Evolutionary conservation across 2,113 vertebrate genomes (phyloP), one percentile per base, ranked within the genome.

Genomic region (Holacanthus passer): DNA sequence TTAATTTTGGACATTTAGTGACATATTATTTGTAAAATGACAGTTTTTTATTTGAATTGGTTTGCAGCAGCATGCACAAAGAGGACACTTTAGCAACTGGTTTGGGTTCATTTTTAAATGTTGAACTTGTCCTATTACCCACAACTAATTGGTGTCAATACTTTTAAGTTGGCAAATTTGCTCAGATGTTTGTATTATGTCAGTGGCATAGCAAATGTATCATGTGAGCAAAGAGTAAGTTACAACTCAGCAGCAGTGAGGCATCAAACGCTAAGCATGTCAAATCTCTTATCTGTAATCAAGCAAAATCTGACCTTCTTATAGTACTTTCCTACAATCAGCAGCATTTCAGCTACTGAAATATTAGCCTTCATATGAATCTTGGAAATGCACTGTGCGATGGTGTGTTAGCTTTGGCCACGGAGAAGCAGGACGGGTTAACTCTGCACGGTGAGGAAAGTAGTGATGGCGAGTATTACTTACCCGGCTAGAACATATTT

Each of bases 401-500:
- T 92, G 93, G 83, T 8, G 90, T 13, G 0, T 39, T 73, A 3
- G 12, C 67, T 77, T 65, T 17, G 29, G 82, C 66, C 75, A 89
- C 19, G 3, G 59, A 83, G 55, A 86, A 91, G 93, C 67, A 71
- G 73, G 70, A 45, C 1, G 29, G 55, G 50, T 73, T 41, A n/a
- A 74, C 45, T 50, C 59, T 64, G 56, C 69, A 22, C 41, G 82
- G 56, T 69, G 73, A 74, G 43, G 67, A 56, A 82, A 88, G 86
- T 13, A 68, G 35, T 16, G 77, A 86, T 73, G 81, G 50, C 32
- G 73, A 86, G 74, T 63, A 13, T 79, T 96, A 98, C 97, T 98
- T 96, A 98, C 97, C 97, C 95, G 88, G 68, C 95, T 97, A 97
- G 96, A 95, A 96, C 96, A 95, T 93, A 98, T 97, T 97, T 97